Conservation (phyloP, 2,888 invertebrate species). For the Polietes domitor region DNA sequence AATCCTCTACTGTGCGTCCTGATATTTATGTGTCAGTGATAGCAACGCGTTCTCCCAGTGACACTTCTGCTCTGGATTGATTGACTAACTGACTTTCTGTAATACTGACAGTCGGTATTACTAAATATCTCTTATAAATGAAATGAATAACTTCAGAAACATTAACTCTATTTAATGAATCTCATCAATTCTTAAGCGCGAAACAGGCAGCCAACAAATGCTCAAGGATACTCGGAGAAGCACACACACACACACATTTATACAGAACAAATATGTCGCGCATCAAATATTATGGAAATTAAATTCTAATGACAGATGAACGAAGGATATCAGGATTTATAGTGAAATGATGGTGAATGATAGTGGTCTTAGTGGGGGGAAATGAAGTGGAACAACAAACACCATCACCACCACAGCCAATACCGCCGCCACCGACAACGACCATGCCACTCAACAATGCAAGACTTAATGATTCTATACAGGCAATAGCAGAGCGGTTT, state of each 20-base stretch:
- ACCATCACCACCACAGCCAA: not conserved
- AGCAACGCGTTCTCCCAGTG: no score
- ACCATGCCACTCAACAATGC: no score
- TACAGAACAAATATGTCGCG: constrained; percentile 20
- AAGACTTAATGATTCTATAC: not conserved
- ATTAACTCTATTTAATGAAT: constrained; percentile 56
- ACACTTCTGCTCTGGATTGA: not conserved
- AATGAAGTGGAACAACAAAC: not conserved
- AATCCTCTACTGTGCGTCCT: no score
- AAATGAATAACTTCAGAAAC: constrained; percentile 56
- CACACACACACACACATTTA: not conserved
- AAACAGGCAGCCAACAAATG: not conserved
- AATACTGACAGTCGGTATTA: not conserved
- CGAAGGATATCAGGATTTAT: constrained; percentile 15
- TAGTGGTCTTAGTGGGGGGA: constrained; percentile 40
- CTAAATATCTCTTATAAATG: constrained; percentile 50
- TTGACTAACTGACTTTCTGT: not conserved
- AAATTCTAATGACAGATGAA: constrained; percentile 56
- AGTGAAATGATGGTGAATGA: constrained; percentile 35
- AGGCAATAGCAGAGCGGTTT: not conserved
- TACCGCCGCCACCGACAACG: no score
- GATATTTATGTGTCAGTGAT: constrained; percentile 47
- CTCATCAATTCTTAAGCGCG: constrained; percentile 45
- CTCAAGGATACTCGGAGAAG: not conserved
- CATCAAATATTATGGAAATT: constrained; percentile 52